Conservation (phyloP, 2,888 invertebrate genomes). For the Phrixothrix hirtus region DNA sequence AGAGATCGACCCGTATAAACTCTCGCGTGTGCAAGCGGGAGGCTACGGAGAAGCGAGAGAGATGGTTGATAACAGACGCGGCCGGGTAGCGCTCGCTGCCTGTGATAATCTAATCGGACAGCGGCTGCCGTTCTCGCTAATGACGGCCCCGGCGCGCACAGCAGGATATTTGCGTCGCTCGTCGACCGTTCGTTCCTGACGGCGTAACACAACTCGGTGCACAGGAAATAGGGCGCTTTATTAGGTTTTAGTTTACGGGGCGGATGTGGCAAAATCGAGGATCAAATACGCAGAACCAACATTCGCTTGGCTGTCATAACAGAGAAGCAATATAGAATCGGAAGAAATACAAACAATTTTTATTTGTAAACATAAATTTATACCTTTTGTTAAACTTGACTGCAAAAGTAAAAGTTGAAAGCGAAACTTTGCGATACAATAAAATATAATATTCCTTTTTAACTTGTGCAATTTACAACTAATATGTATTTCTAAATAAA, state of each 20-base stretch:
- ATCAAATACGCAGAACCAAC: constrained; percentile 17
- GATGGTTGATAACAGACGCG: constrained; percentile 22
- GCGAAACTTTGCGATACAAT: no score
- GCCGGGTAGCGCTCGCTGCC: constrained; percentile 37
- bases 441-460: no score
- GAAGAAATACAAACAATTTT: neutral
- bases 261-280: constrained; percentile 27
- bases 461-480: no score
- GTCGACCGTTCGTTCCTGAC: constrained; percentile 24
- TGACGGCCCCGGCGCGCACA: constrained; percentile 52
- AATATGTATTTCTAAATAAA: no score
- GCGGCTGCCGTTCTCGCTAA: constrained; percentile 53
- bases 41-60: constrained; percentile 1
- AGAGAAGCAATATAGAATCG: neutral
- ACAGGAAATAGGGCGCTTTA: constrained; percentile 29
- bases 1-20: constrained; percentile 23
- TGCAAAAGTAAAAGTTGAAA: no score
- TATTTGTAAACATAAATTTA: no score
- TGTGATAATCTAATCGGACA: constrained; percentile 57
- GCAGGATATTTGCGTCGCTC: constrained; percentile 45
- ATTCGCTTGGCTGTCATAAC: neutral
- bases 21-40: constrained; percentile 16
- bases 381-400: no score
- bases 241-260: constrained; percentile 28
- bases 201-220: constrained; percentile 22